A percentile compares a stretch with the other conserved stretches of the same genome.
phyloP scores from a whole-genome alignment of 2,888 invertebrate genomes.

The Eupelmus urozonus region DNA sequence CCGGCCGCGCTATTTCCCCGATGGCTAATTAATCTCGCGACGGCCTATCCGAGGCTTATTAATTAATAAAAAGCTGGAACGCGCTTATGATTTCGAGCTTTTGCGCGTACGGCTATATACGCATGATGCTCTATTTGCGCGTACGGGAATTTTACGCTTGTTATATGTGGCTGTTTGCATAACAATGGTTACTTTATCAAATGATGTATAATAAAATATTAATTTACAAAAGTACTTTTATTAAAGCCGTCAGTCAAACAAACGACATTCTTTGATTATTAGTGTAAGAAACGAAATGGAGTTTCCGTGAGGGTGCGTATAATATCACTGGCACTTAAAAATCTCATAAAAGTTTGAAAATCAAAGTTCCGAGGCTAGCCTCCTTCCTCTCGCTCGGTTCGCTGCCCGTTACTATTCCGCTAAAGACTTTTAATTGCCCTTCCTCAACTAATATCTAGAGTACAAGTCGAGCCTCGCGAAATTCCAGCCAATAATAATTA shows the following conservation, averaged over 20 bases:
- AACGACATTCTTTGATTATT: too few relatives aligned
- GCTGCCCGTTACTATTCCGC: slow-evolving; percentile 12
- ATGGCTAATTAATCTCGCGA: neutral
- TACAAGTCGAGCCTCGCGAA: neutral
- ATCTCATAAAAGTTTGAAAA: slow-evolving; percentile 10
- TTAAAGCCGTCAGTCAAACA: too few relatives aligned
- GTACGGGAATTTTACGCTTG: too few relatives aligned
- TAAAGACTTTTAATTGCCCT: slow-evolving; percentile 25
- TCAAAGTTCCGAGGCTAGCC: neutral
- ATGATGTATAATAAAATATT: too few relatives aligned
- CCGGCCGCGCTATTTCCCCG: neutral
- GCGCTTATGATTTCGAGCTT: neutral
- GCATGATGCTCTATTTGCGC: too few relatives aligned
- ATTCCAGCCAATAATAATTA: slow-evolving; percentile 22
- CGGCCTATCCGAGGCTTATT: neutral
- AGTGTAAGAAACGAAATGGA: too few relatives aligned
- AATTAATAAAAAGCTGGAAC: neutral
- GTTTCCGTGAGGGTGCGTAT: too few relatives aligned
- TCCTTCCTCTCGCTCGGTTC: too few relatives aligned
- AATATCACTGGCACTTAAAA: neutral
- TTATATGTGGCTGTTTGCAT: too few relatives aligned
- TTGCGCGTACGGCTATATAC: too few relatives aligned
- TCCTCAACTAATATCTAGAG: slow-evolving; percentile 6
- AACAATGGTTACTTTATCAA: too few relatives aligned
- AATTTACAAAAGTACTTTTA: too few relatives aligned